Evolutionary conservation across 2,888 invertebrate genomes (phyloP).

Genomic region (Chydorus sphaericus): DNA sequence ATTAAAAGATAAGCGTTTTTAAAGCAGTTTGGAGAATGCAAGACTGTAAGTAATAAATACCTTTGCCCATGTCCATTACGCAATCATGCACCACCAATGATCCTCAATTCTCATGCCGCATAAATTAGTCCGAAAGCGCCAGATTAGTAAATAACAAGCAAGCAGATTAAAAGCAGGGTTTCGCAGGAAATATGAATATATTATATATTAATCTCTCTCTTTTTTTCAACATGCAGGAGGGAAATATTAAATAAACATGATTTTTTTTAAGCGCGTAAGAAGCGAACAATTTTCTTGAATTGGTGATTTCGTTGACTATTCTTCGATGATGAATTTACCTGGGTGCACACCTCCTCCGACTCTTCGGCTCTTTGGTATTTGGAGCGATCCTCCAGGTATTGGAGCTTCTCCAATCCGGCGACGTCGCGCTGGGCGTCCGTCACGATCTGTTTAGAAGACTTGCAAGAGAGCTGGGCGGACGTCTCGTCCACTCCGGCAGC

Average conservation of each 20-base stretch:
- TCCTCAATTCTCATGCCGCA: no score
- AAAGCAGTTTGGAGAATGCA: no score
- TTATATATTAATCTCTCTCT: no score
- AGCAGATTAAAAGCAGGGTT: no score
- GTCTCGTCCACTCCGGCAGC: constrained; percentile 77
- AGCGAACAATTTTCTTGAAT: not conserved
- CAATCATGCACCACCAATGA: no score
- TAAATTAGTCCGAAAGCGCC: no score
- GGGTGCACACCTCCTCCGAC: constrained; percentile 68
- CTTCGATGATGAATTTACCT: constrained; percentile 27
- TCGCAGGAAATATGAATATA: no score
- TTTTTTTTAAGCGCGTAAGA: not conserved
- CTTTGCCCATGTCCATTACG: no score
- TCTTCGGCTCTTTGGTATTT: constrained; percentile 58
- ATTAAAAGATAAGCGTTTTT: no score
- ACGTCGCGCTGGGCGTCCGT: constrained; percentile 79
- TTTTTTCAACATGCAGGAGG: no score
- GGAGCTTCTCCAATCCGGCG: constrained; percentile 73
- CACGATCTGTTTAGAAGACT: constrained; percentile 44
- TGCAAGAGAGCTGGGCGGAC: constrained; percentile 24
- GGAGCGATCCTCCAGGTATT: constrained; percentile 70
- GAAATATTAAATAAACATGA: not conserved
- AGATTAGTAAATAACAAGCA: no score
- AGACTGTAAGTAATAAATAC: no score
- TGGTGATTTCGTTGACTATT: not conserved